Base-by-base conservation (phyloP, 2,797 vertebrate species). In the Myotis findleyi region DNA sequence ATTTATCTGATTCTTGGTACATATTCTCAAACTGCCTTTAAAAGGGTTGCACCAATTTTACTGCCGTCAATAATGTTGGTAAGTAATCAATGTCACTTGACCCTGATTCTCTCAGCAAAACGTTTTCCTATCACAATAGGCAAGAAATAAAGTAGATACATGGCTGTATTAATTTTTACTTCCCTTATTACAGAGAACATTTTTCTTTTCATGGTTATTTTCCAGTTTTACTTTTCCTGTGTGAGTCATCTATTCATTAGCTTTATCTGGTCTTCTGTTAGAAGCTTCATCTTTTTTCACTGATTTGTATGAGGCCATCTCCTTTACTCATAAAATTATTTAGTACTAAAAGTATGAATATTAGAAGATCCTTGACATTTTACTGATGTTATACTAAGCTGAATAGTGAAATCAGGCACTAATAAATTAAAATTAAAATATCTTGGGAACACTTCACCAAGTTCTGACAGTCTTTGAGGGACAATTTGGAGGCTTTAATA, bases 371-470 rank as follows among this genome's bases (percentile, higher is more conserved):
- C 51, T 84, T 83, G 73, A 91, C 55, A 93, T 82, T 97, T 93
- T 95, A 79, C 86, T 92, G 85, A 88, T 90, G 55, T 75, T 82
- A 81, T 18, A 90, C 10, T 73, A 94, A 73, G 51, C 49, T 72
- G 30, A 91, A 80, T 0, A 75, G 36, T 69, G 6, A 96, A 92
- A 76, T 76, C 59, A 68, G 62, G 73, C 51, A 76, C 88, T 79
- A 85, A 96, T 53, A 91, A 44, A 80, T 72, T 68, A 86, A 94
- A 96, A 94, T 89, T 77, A 87, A 96, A 92, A 93, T 93, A 95
- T 88, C 85, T 16, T 73, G 79, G 47, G 55, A 87, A 66, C 27
- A 64, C 25, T 69, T 95, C 33, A 62, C 25, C 30, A 62, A 91
- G 30, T 83, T 82, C 69, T 96, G 57, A 94, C 38, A 89, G 82